These are phyloP conservation scores for Stenodera caucasica DNA, from an alignment of 2,888 invertebrate species.

Conservation along the genomic window DNA sequence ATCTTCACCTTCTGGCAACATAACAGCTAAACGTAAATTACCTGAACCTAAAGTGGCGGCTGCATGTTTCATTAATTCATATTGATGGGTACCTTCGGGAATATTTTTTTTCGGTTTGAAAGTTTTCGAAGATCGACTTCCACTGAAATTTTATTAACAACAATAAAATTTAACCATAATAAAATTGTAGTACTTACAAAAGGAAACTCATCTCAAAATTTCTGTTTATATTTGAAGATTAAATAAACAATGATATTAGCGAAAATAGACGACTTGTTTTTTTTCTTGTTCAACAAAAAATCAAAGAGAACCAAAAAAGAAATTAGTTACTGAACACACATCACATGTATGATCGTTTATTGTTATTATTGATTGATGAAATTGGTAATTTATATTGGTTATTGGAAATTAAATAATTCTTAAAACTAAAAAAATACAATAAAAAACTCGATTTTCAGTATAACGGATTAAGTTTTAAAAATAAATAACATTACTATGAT, in stretches of 20 bases:
- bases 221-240: neutral
- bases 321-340: neutral
- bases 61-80: constrained; percentile 99
- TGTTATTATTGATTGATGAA: neutral
- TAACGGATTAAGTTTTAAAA: constrained; percentile 7
- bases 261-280: neutral
- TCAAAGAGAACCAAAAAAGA: neutral
- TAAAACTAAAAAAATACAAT: neutral
- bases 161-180: constrained; percentile 28
- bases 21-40: constrained; percentile 92
- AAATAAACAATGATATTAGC: neutral
- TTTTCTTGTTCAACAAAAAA: neutral
- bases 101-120: constrained; percentile 99
- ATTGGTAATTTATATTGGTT: neutral
- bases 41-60: constrained; percentile 97
- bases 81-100: constrained; percentile 97
- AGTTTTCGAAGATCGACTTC: constrained; percentile 92
- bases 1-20: constrained; percentile 98
- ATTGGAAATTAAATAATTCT: neutral
- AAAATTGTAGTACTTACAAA: constrained; percentile 60
- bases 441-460: neutral
- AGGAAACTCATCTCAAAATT: constrained; percentile 63
- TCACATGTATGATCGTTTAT: neutral
- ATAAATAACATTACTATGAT: constrained; percentile 6
- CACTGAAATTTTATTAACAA: constrained; percentile 56